Conservation (phyloP, 2,888 invertebrate species). For the Drosophila buzzatii region DNA sequence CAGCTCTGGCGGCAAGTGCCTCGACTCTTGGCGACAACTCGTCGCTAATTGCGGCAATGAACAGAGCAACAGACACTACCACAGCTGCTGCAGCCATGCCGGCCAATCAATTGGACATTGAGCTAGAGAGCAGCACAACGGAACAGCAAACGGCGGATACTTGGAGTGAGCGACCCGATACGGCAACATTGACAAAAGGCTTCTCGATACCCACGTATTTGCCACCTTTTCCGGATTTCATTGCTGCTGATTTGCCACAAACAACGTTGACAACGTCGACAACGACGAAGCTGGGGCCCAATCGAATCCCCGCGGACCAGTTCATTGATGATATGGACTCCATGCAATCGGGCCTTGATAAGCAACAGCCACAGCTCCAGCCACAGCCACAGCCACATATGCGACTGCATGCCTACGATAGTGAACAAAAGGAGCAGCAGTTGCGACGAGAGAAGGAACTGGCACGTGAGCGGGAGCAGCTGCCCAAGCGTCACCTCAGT, state of each 20-base stretch:
- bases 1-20: slow-evolving; percentile 75
- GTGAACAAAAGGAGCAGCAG: slow-evolving; percentile 67
- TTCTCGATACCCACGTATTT: slow-evolving; percentile 83
- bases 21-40: slow-evolving; percentile 50
- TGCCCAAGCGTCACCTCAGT: slow-evolving; percentile 69
- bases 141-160: slow-evolving; percentile 45
- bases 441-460: slow-evolving; percentile 69
- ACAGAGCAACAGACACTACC: slow-evolving; percentile 23
- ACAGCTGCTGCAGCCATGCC: slow-evolving; percentile 7
- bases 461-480: slow-evolving; percentile 65
- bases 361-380: slow-evolving; percentile 38
- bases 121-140: slow-evolving; percentile 30
- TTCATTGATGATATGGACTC: slow-evolving; percentile 15
- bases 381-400: slow-evolving; percentile 50
- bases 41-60: slow-evolving; percentile 60
- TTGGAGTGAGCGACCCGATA: slow-evolving; percentile 72
- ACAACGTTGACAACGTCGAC: slow-evolving; percentile 26
- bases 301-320: slow-evolving; percentile 4
- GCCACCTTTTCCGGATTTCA: slow-evolving; percentile 81
- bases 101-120: slow-evolving; percentile 42
- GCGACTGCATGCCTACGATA: slow-evolving; percentile 76
- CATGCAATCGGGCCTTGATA: slow-evolving; percentile 38
- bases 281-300: slow-evolving; percentile 40
- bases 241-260: slow-evolving; percentile 77
- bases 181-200: slow-evolving; percentile 81